These are phyloP conservation scores for Tupiocoris notatus DNA, from an alignment of 2,888 invertebrate genomes.

Conservation along the genomic window DNA sequence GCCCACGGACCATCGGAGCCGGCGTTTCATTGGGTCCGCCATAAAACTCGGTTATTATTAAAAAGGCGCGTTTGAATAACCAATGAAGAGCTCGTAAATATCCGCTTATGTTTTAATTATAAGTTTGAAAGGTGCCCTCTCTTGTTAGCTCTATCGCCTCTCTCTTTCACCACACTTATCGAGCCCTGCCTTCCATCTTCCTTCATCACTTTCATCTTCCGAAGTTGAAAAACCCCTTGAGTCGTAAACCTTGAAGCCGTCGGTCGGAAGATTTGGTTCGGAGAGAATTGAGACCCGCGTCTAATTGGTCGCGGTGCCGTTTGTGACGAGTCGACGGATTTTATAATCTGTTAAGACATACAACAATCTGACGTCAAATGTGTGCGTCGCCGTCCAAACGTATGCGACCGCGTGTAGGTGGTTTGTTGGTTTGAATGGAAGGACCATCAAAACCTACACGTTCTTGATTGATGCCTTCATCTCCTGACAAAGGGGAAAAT, in stretches of 20 bases:
- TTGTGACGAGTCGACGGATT: slow-evolving; percentile 7
- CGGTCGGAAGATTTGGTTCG: not conserved
- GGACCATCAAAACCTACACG: not conserved
- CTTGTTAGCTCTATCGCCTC: not conserved
- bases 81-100: slow-evolving; percentile 36
- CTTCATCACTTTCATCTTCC: not conserved
- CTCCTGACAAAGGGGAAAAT: no score
- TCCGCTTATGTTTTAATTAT: slow-evolving; percentile 37
- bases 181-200: not conserved
- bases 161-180: not conserved
- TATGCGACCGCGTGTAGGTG: not conserved
- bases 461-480: not conserved
- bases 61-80: slow-evolving; percentile 28
- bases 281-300: not conserved
- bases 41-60: slow-evolving; percentile 34
- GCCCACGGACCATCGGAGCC: not conserved
- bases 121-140: not conserved
- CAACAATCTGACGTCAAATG: not conserved
- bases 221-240: not conserved
- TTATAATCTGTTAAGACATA: not conserved
- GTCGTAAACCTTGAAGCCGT: not conserved
- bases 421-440: not conserved
- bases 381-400: no score
- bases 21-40: not conserved
- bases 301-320: slow-evolving; percentile 21